A percentile compares a stretch with the other conserved stretches of the same genome.
Conservation (phyloP, 2,797 vertebrate genomes). For the Mormyrops boulengeri region DNA sequence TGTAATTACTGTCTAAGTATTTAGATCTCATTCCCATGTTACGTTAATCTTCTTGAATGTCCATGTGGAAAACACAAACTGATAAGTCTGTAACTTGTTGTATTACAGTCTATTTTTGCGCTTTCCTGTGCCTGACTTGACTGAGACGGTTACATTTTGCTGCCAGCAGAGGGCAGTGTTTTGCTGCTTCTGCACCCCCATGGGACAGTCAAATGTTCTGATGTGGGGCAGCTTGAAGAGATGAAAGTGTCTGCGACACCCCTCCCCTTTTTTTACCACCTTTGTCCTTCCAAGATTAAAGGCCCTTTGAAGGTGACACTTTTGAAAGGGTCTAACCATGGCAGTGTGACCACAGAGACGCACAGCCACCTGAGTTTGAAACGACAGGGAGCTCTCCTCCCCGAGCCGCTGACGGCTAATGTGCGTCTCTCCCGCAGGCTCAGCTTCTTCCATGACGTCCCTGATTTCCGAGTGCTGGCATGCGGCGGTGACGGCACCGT, state of each 20-base stretch:
- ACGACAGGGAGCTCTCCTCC: neutral
- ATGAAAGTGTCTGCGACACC: slow-evolving; percentile 9
- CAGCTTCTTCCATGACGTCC: slow-evolving; percentile 84
- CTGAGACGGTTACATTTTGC: slow-evolving; percentile 11
- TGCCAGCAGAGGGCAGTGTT: slow-evolving; percentile 33
- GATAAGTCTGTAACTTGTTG: neutral
- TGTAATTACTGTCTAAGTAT: neutral
- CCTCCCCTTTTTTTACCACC: slow-evolving; percentile 38
- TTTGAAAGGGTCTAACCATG: slow-evolving; percentile 26
- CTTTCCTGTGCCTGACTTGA: neutral
- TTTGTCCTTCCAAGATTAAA: slow-evolving; percentile 51
- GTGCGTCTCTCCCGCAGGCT: slow-evolving; percentile 55
- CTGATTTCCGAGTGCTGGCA: slow-evolving; percentile 84
- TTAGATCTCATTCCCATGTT: neutral
- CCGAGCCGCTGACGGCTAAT: neutral
- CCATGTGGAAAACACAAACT: neutral
- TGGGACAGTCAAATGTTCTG: neutral
- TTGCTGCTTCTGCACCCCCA: neutral
- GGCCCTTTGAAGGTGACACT: slow-evolving; percentile 49
- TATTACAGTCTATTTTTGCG: neutral
- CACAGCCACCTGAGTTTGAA: neutral
- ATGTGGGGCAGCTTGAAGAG: neutral
- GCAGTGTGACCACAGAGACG: neutral
- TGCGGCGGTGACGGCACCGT: slow-evolving; percentile 91
- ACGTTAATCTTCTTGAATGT: neutral